phyloP scores from a whole-genome alignment of 2,888 invertebrate genomes.

The Hypolimnas misippus region DNA sequence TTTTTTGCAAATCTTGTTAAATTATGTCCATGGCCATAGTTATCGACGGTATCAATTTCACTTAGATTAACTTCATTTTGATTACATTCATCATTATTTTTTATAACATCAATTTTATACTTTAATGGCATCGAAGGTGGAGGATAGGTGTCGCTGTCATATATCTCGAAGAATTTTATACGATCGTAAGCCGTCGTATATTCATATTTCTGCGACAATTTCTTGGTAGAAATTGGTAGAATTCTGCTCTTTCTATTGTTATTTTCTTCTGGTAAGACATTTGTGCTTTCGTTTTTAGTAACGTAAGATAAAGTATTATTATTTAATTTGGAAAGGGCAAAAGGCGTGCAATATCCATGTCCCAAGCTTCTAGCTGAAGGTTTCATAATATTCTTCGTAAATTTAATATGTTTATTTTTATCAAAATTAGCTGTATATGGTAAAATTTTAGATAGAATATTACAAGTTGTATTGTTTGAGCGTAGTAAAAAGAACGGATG shows the following conservation, averaged over 20 bases:
- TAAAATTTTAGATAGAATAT: neutral
- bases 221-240: neutral
- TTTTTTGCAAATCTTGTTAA: neutral
- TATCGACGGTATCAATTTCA: neutral
- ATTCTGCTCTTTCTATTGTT: neutral
- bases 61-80: neutral
- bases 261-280: neutral
- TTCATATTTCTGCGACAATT: conserved; percentile 27
- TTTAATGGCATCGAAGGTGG: neutral
- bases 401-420: neutral
- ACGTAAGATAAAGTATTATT: neutral
- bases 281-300: neutral
- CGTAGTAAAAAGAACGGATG: conserved; percentile 51
- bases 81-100: neutral
- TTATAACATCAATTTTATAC: neutral
- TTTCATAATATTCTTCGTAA: neutral
- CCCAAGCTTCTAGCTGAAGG: neutral
- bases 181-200: conserved; percentile 54
- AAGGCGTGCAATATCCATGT: neutral
- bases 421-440: neutral
- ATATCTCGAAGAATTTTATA: conserved; percentile 74
- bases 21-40: neutral
- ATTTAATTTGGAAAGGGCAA: neutral
- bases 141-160: conserved; percentile 60
- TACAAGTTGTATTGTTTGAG: conserved; percentile 44